phyloP scores from a whole-genome alignment of 1,140 invertebrate species.

The Cherax quadricarinatus region DNA sequence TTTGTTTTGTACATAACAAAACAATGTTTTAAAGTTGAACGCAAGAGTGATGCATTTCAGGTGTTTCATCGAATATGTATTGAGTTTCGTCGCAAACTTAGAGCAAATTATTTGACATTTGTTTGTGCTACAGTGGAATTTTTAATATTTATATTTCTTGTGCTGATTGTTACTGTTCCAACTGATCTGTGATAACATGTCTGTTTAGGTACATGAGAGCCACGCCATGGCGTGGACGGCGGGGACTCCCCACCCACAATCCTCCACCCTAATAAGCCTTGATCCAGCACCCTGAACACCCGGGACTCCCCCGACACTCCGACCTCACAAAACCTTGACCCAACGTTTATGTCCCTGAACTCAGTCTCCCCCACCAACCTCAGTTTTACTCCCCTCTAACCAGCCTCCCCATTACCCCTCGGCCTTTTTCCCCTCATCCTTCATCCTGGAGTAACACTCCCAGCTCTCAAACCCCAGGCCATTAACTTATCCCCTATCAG shows the following conservation, averaged over 20 bases:
- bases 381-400: no score
- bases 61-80: slow-evolving; percentile 40
- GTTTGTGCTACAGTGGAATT: slow-evolving; percentile 57
- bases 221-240: slow-evolving; percentile 27
- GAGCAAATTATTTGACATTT: slow-evolving; percentile 54
- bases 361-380: no score
- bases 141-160: slow-evolving; percentile 66
- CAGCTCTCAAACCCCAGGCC: background rate
- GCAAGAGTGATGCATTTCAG: slow-evolving; percentile 57
- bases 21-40: slow-evolving; percentile 53
- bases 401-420: background rate
- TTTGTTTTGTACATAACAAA: slow-evolving; percentile 67
- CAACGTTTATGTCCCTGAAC: no score
- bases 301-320: background rate
- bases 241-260: background rate
- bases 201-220: slow-evolving; percentile 58
- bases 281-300: no score
- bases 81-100: slow-evolving; percentile 49
- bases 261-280: background rate
- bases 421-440: no score
- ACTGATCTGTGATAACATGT: slow-evolving; percentile 69
- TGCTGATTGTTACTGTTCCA: slow-evolving; percentile 69
- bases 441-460: no score
- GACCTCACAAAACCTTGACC: no score
- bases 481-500: background rate